phyloP scores from a whole-genome alignment of 2,113 vertebrate genomes.

The Cairina moschata region DNA sequence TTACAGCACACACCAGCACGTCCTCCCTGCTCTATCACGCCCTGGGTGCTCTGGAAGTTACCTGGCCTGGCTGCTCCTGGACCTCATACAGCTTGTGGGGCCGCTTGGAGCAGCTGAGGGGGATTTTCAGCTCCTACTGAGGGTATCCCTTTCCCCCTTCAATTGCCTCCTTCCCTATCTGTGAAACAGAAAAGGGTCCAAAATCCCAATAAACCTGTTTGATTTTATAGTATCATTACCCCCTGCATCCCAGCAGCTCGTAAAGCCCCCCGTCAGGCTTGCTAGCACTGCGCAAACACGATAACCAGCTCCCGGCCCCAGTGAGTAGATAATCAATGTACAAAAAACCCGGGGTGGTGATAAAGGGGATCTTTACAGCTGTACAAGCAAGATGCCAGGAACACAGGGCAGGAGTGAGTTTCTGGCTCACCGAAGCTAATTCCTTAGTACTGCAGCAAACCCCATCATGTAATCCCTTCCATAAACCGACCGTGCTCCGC shows the following conservation, averaged over 20 bases:
- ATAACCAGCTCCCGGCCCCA: not conserved
- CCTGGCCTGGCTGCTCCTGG: not conserved
- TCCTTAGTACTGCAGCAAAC: not conserved
- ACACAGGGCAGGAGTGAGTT: not conserved
- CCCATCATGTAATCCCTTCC: not conserved
- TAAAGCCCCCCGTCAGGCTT: not conserved
- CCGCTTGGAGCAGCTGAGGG: not conserved
- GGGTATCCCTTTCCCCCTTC: not conserved
- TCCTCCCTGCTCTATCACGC: not conserved
- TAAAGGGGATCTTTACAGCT: not conserved
- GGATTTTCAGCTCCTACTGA: accelerated
- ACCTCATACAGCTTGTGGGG: not conserved
- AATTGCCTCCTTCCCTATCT: not conserved
- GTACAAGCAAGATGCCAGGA: not conserved
- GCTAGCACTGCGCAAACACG: not conserved
- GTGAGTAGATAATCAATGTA: accelerated
- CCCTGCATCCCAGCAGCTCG: not conserved
- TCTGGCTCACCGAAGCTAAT: not conserved
- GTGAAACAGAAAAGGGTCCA: not conserved
- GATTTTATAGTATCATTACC: not conserved
- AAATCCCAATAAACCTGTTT: not conserved
- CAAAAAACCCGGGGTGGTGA: not conserved
- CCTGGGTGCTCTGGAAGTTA: not conserved
- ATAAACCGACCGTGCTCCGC: accelerated
- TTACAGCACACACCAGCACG: not conserved